Evolutionary conservation across 2,888 invertebrate species (phyloP), one percentile per base, ranked within the genome.

Genomic region (Brenthis hecate): DNA sequence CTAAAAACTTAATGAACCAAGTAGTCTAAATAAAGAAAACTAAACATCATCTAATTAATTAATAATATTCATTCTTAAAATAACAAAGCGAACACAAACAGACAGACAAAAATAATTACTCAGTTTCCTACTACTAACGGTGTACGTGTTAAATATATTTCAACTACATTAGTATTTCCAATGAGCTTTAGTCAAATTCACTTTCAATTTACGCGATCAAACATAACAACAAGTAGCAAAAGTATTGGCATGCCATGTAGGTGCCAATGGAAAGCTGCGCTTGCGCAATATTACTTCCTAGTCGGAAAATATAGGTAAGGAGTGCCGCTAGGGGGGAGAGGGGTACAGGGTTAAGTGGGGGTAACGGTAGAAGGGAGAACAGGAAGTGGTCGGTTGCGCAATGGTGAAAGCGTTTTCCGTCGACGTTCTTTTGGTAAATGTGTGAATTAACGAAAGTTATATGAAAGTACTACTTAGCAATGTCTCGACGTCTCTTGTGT

Each of bases 361-460:
- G 62, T 72, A 65, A 71, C 67, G 71, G 74, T n/a, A 36, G 43
- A 51, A 73, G 71, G 71, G 74, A 73, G 66, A 76, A 86, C 85
- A 87, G 91, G 89, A 90, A 90, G 87, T 87, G 77, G 81, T 81
- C 81, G 84, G 36, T 91, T 92, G 88, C 90, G 88, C 86, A 92
- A 92, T 76, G 81, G 90, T 85, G 92, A 92, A 92, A 92, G 92
- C 80, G 87, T 88, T 89, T 91, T 88, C 91, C 91, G 91, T 83
- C 85, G 87, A 83, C 86, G 86, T 88, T 88, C 86, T 87, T 92
- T 92, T 91, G 87, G 91, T 91, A 85, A 89, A 90, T 87, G 90
- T 91, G 92, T 88, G 89, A 90, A 91, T 89, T 88, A 91, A 88
- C 90, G 91, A 91, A 92, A 92, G 91, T 87, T 82, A 85, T 70